Conservation (phyloP, 2,797 vertebrate genomes). For the Mus minutoides region DNA sequence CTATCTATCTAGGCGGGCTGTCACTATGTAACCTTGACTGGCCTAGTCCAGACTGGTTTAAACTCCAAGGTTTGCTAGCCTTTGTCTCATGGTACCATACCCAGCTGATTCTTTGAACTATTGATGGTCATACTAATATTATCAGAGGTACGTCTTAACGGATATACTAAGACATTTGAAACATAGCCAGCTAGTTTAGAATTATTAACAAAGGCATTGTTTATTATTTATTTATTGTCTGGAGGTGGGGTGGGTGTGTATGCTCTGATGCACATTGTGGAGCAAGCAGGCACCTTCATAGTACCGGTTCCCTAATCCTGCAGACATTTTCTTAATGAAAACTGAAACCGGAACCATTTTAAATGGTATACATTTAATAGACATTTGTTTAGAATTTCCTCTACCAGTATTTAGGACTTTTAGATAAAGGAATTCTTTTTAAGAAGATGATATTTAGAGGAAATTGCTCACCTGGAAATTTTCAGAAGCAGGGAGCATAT, state of each 20-base stretch:
- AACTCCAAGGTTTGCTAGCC: background rate
- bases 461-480: conserved; percentile 54
- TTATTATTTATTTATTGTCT: background rate
- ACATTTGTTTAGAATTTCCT: conserved; percentile 27
- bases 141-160: background rate
- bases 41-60: background rate
- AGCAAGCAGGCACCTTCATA: background rate
- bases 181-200: conserved; percentile 42
- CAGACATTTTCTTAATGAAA: conserved; percentile 29
- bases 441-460: conserved; percentile 13
- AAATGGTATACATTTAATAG: conserved; percentile 39
- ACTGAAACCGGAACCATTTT: conserved; percentile 24
- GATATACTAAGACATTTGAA: conserved; percentile 3
- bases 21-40: background rate
- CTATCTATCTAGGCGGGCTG: background rate
- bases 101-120: background rate
- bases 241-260: background rate
- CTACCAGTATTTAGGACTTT: background rate
- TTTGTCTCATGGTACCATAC: background rate
- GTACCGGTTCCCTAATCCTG: background rate
- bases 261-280: background rate
- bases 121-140: background rate
- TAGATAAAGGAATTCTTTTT: conserved; percentile 9
- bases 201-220: background rate
- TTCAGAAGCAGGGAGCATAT: conserved; percentile 46